A percentile compares a stretch with the other conserved stretches of the same genome.
These are phyloP conservation scores for Drosophila suboccidentalis DNA, from an alignment of 2,888 invertebrate species.

Conservation along the genomic window DNA sequence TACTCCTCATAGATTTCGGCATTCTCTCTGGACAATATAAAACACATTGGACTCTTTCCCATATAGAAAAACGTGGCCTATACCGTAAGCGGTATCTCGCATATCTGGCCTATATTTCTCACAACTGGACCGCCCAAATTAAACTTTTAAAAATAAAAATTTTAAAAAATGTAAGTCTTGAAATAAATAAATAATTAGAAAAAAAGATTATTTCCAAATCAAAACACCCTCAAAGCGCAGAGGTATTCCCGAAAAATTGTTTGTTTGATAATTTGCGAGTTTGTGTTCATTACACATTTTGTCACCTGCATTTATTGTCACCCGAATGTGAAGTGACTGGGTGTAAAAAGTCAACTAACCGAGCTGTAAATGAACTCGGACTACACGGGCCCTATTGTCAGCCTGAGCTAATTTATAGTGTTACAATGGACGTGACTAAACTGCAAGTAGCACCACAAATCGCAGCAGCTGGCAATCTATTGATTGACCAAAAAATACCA, in stretches of 20 bases:
- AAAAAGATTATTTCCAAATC: conserved; percentile 6
- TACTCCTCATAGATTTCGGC: too few relatives aligned
- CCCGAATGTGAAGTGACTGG: background rate
- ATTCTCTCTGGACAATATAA: too few relatives aligned
- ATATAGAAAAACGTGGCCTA: too few relatives aligned
- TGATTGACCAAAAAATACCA: conserved; percentile 34
- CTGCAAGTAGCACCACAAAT: conserved; percentile 50
- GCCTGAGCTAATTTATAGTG: conserved; percentile 67
- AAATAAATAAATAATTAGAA: background rate
- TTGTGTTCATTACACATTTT: conserved; percentile 44
- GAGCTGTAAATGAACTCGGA: conserved; percentile 21
- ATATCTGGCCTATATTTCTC: too few relatives aligned
- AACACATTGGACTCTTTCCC: too few relatives aligned
- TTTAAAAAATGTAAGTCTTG: background rate
- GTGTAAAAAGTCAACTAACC: conserved; percentile 4
- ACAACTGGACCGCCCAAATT: too few relatives aligned
- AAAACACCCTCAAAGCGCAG: background rate
- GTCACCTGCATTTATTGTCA: conserved; percentile 42
- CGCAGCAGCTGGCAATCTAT: conserved; percentile 31
- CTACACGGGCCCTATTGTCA: conserved; percentile 36
- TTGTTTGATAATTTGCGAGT: conserved; percentile 28
- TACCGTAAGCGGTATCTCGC: too few relatives aligned
- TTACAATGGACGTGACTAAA: conserved; percentile 71
- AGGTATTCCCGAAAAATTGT: conserved; percentile 7
- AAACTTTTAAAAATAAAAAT: background rate